Base-by-base conservation (phyloP, 2,888 invertebrate genomes). In the Spisula solida region DNA sequence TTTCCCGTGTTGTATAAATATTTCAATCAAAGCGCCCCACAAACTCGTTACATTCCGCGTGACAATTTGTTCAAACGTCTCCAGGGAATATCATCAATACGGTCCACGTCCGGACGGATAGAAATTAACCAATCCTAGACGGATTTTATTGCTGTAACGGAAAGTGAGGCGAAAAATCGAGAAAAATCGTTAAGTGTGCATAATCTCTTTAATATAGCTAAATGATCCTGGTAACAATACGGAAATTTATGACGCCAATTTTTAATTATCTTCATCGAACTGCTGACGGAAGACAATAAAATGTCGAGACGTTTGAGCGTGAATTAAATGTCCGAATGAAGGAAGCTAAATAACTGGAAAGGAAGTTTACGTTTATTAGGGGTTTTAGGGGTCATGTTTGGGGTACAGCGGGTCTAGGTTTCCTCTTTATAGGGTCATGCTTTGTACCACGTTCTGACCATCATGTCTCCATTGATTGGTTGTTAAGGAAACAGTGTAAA, bases 211-310 rank as follows among this genome's bases (percentile, higher is more conserved):
- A 82, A 85, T 85, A 82, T 47, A 82, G 29, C 41, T 56, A 25
- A 18, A 81, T 83, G 86, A 83, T 83, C 81, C 81, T 83, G 66
- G 34, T 80, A 83, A 89, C 89, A 89, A 89, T 86, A 51, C 66
- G 75, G 83, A 82, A 83, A 83, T 89, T 89, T 89, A 89, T 86
- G 89, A 85, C 81, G 89, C 80, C 79, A 60, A 79, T 78, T 86
- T 88, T 89, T 89, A 66, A 89, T 89, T 79, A 86, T 82, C 82
- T 89, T 55, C 12, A 29, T 34, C 79, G 18, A 29, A 85, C 41
- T 8, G 55, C 51, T 85, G 55, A 79, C 51, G n/a, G 56, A 79
- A 79, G 83, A 14, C 14, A 29, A 18, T 34, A 75, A 75, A 31
- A 34, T 34, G 6, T 31, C 34, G 31, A 31, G 16, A 75, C 75